phyloP scores from a whole-genome alignment of 2,797 vertebrate species.

The Lithobates pipiens region DNA sequence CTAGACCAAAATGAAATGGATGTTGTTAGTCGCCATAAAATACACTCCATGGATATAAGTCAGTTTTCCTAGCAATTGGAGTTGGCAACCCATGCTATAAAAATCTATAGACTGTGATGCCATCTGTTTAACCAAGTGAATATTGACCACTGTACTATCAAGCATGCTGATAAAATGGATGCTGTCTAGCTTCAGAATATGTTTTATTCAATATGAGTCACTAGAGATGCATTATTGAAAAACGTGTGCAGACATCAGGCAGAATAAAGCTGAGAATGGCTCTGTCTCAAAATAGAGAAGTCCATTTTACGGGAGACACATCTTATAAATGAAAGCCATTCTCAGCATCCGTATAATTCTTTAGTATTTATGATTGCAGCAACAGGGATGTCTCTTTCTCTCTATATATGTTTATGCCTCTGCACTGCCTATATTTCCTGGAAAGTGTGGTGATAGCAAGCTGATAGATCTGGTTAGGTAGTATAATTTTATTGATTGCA shows the following conservation, averaged over 20 bases:
- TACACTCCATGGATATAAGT: slow-evolving; percentile 43
- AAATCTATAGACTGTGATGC: slow-evolving; percentile 48
- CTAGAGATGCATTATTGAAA: slow-evolving; percentile 48
- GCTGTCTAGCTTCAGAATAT: slow-evolving; percentile 38
- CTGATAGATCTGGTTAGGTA: slow-evolving; percentile 4
- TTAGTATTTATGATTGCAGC: slow-evolving; percentile 48
- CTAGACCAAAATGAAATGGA: slow-evolving; percentile 44
- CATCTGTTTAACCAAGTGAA: slow-evolving; percentile 52
- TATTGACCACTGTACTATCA: slow-evolving; percentile 54
- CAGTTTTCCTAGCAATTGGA: slow-evolving; percentile 44
- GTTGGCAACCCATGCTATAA: slow-evolving; percentile 35
- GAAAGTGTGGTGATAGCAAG: slow-evolving; percentile 24
- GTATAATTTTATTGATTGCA: slow-evolving; percentile 34
- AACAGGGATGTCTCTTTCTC: background rate
- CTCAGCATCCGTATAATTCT: slow-evolving; percentile 49
- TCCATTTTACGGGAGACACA: slow-evolving; percentile 43
- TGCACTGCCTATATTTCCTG: slow-evolving; percentile 19
- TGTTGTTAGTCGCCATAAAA: slow-evolving; percentile 32
- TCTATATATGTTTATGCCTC: slow-evolving; percentile 26
- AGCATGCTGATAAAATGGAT: slow-evolving; percentile 49
- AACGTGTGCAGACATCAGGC: slow-evolving; percentile 39
- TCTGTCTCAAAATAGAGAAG: slow-evolving; percentile 20
- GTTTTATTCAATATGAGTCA: slow-evolving; percentile 52
- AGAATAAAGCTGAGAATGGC: slow-evolving; percentile 15
- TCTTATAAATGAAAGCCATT: slow-evolving; percentile 47